Base-by-base conservation (phyloP, 2,797 vertebrate genomes). In the Danio albolineatus region DNA sequence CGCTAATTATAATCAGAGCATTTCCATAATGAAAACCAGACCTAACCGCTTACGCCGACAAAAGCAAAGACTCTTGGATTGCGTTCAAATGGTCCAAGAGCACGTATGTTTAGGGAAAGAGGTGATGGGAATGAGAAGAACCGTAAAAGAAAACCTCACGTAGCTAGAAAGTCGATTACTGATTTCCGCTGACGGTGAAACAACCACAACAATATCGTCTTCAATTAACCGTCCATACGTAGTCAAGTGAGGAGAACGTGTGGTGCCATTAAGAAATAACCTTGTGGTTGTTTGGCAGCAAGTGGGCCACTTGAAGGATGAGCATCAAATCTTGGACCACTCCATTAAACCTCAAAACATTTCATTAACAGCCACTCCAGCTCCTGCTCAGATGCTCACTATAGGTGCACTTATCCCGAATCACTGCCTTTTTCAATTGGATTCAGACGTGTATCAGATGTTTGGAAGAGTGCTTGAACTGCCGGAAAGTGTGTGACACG, bases 1-100 rank as follows among this genome's bases (percentile, higher is more conserved):
- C 80, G 19, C 92, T 90, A 92, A 92, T 92, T 90, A 91, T 85
- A 90, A 91, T 78, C 86, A 93, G 85, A 85, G 89, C 86, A 87
- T 92, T 90, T 88, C 86, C 76, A 82, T 90, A 90, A 92, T 90
- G 86, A 92, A 90, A 89, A 69, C 86, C 89, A 89, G 88, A 78
- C 75, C 85, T 85, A 86, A 90, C n/a, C 85, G 84, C 81, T 82
- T 69, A 86, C 80, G 66, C 38, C 70, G 7, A 44, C 4, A 60
- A 75, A 82, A 82, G 81, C 76, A 51, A 80, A 83, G 75, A 39
- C 51, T 79, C 79, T 57, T 83, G 66, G 36, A 81, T 54, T 65
- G 80, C 16, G 57, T 61, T 70, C 46, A 78, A 71, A 60, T 60
- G 21, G 67, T 69, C 81, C 79, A 19, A 86, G 78, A 83, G 74